Evolutionary conservation across 2,888 invertebrate species (phyloP), one percentile per base, ranked within the genome.

Genomic region (Drosophila bunnanda): DNA sequence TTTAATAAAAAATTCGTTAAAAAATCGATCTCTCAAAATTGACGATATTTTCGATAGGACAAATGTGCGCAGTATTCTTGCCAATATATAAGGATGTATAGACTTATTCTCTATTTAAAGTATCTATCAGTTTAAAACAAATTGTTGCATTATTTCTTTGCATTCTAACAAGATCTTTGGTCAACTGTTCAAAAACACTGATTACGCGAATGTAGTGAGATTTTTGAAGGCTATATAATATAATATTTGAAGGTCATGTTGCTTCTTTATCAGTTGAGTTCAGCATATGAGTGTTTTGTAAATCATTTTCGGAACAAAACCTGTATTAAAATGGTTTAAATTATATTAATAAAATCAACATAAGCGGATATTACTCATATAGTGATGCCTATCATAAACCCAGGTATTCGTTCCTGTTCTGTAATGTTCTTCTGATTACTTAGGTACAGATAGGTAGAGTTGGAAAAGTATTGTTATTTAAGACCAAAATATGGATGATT

Each of bases 231-330:
- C 4, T 13, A 12, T 13, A 50, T 32, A 50, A 32, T 20, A 32
- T 32, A 20, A 32, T 32, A 20, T 20, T 50, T 50, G 32, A 50
- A 50, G 50, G 32, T 2, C 20, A 6, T 34, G 9, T 22, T 15
- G 15, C 2, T 32, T 32, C 32, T 20, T 50, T 50, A 50, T 50
- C 50, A 34, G 50, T 50, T 22, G 15, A 50, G 32, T 32, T 50
- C 15, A 20, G 20, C 15, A 5, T 20, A 15, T 15, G 25, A 15
- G 9, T 20, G 9, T 32, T 32, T 50, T 48, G 28, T 48, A 30
- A 46, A 48, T 30, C 20, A 32, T 15, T 13, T 32, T 32, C 8
- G 0, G 13, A 0, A 32, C 4, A 20, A 20, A 32, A 4, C 13
- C 1, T 9, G 28, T 7, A 17, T 48, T 30, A 17, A 25, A 25